Conservation (phyloP, 2,113 vertebrate species). For the Chionomys nivalis region DNA sequence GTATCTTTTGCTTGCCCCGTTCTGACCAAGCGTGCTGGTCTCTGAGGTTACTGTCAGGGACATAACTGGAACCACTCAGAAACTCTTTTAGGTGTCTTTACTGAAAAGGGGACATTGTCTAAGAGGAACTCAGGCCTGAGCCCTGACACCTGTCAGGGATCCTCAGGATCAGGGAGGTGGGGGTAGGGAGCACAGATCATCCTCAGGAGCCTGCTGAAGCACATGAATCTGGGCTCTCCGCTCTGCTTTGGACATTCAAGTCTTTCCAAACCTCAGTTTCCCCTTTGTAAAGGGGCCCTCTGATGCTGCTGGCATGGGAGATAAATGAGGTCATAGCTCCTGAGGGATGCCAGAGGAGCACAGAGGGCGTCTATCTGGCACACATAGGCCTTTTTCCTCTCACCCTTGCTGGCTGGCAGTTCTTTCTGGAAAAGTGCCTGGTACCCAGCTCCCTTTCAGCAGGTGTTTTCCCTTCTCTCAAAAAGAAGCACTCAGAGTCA, state of each 20-base stretch:
- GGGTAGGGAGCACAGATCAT: no score
- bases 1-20: background rate
- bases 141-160: background rate
- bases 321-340: background rate
- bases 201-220: background rate
- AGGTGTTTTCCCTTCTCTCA: constrained; percentile 35
- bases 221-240: background rate
- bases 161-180: background rate
- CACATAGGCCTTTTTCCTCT: constrained; percentile 33
- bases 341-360: background rate
- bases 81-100: background rate
- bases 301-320: background rate
- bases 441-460: constrained; percentile 15
- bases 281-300: constrained; percentile 1
- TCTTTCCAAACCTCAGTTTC: constrained; percentile 51
- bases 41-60: background rate
- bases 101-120: background rate
- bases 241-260: background rate
- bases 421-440: constrained; percentile 52
- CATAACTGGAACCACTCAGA: background rate
- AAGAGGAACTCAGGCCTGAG: background rate
- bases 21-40: background rate
- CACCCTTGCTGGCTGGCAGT: background rate
- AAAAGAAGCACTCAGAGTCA: constrained; percentile 5
- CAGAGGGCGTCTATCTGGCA: constrained; percentile 40